phyloP scores from a whole-genome alignment of 2,797 vertebrate species.

The Schizopygopsis pylzovi region DNA sequence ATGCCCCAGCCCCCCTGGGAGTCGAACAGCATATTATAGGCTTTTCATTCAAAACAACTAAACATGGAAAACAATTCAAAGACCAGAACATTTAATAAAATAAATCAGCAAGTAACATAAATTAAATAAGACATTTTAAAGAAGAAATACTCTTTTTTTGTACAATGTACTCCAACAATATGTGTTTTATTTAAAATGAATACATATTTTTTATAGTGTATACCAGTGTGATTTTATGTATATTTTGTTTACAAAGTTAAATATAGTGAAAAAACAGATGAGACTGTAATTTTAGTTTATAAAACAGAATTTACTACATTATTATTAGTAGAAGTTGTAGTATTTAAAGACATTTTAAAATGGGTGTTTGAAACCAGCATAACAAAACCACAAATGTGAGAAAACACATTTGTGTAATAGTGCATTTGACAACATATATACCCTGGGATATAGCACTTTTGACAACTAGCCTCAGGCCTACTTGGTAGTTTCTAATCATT shows the following conservation, averaged over 20 bases:
- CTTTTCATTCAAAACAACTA: neutral
- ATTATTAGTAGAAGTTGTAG: neutral
- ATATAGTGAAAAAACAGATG: neutral
- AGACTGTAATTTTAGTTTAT: neutral
- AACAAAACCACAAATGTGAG: neutral
- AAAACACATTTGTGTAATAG: neutral
- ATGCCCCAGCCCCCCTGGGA: neutral
- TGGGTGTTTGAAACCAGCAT: neutral
- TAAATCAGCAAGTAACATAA: neutral
- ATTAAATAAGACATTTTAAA: neutral
- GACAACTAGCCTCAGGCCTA: slow-evolving; percentile 15
- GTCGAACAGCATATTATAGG: neutral
- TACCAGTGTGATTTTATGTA: neutral
- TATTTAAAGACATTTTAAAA: no score
- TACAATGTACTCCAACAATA: neutral
- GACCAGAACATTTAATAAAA: neutral
- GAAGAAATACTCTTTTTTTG: neutral
- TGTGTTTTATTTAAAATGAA: neutral
- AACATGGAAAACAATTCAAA: neutral
- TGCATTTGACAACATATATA: neutral
- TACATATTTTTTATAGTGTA: neutral
- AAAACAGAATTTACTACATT: neutral
- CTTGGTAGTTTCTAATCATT: slow-evolving; percentile 20
- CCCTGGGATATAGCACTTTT: neutral
- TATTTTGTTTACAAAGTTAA: neutral